Conservation (phyloP, 1,140 invertebrate species). For the Hypsibius dujardini region DNA sequence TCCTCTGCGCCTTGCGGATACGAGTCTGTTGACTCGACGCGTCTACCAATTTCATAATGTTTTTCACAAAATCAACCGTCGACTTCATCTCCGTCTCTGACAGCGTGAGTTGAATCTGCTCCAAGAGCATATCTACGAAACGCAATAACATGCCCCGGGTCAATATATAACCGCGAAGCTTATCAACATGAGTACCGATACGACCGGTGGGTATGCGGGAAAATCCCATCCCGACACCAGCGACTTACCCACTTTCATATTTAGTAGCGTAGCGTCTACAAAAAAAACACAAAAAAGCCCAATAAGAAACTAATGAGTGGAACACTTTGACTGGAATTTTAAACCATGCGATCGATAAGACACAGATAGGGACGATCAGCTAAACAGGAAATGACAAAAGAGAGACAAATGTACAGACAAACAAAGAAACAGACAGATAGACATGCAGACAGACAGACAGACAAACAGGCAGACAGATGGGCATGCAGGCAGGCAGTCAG, state of each 20-base stretch:
- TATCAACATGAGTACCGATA: not conserved
- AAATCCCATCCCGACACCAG: not conserved
- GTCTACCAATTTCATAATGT: constrained; percentile 2
- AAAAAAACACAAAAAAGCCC: constrained; percentile 2
- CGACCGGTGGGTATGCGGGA: not conserved
- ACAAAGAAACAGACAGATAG: not conserved
- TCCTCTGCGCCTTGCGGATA: constrained; percentile 2
- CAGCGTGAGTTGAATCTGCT: not conserved
- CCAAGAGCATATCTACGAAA: not conserved
- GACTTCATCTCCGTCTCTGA: constrained; percentile 15
- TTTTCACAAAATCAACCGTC: not conserved
- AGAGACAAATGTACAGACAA: not conserved
- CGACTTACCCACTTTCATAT: not conserved
- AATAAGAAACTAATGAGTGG: not conserved
- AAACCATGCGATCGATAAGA: no score
- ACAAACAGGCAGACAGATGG: not conserved
- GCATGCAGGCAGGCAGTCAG: not conserved
- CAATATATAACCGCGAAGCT: not conserved
- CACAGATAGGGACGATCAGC: not conserved
- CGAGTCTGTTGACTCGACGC: not conserved
- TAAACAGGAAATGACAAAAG: not conserved
- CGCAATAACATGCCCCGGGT: not conserved
- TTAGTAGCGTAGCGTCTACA: not conserved
- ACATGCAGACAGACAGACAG: not conserved
- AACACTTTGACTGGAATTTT: no score